These are phyloP conservation scores for Anisognathus igniventris DNA, from an alignment of 2,797 vertebrate species.

Conservation along the genomic window DNA sequence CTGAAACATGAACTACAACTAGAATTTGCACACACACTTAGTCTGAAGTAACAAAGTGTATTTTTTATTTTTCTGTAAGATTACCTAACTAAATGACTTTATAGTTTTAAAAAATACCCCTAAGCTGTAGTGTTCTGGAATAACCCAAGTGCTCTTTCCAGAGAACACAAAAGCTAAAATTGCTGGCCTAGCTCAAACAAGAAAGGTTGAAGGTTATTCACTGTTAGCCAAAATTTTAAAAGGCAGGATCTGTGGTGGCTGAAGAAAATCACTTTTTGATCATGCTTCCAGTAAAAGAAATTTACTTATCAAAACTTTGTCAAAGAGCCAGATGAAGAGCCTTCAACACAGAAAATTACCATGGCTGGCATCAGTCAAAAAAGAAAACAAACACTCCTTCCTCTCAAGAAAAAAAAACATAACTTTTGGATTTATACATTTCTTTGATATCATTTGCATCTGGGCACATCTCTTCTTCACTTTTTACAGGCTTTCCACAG, in stretches of 20 bases:
- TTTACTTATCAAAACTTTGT: background rate
- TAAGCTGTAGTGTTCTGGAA: background rate
- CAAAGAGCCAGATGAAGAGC: background rate
- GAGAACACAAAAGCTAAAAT: background rate
- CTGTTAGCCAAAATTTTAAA: background rate
- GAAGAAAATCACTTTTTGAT: background rate
- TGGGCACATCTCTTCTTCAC: background rate
- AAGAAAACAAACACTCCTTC: background rate
- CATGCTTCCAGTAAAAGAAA: background rate
- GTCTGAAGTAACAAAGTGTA: background rate
- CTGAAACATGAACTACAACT: background rate
- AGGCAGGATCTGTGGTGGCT: background rate
- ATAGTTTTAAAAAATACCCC: background rate
- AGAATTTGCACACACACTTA: background rate
- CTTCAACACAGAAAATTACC: background rate
- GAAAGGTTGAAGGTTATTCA: background rate
- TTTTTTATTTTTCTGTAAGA: background rate
- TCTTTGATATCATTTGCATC: background rate
- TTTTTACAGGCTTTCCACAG: background rate
- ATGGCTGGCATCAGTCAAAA: background rate
- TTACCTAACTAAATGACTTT: background rate
- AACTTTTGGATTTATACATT: background rate
- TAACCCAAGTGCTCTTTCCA: background rate
- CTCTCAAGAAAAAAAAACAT: rapidly evolving
- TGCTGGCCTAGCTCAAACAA: background rate